These are phyloP conservation scores for Sciurus niger DNA, from an alignment of 2,113 vertebrate species.

Conservation along the genomic window DNA sequence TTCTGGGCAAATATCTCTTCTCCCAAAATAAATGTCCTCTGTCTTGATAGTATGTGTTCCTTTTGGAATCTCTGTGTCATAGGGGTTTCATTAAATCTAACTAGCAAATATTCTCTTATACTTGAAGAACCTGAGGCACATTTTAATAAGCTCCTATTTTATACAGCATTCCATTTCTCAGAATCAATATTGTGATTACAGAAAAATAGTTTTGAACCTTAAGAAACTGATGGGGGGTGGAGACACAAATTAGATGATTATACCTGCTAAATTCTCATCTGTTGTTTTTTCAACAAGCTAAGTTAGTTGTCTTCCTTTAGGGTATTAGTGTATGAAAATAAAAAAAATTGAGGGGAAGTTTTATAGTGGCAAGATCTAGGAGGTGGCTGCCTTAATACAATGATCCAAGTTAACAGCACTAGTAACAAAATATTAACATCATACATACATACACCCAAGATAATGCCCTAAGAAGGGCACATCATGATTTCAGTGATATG, in stretches of 20 bases:
- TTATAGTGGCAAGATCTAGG: background rate
- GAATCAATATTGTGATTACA: background rate
- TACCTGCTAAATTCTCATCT: slow-evolving; percentile 21
- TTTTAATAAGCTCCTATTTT: slow-evolving; percentile 27
- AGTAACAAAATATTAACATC: background rate
- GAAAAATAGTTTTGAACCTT: slow-evolving; percentile 8
- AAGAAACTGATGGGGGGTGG: background rate
- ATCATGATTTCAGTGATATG: background rate
- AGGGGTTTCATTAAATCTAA: background rate
- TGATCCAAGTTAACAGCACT: background rate
- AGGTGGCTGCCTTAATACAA: background rate
- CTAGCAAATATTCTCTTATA: background rate
- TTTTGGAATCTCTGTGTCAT: background rate
- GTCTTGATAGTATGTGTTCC: background rate
- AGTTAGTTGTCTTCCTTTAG: background rate
- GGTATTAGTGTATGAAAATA: background rate
- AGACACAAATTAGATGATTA: background rate
- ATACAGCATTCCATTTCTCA: background rate
- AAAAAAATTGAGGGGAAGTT: background rate
- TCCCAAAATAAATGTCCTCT: background rate
- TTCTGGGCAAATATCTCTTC: background rate
- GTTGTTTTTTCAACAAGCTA: background rate
- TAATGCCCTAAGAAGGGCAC: background rate
- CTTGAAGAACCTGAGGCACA: background rate
- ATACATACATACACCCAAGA: background rate